phyloP scores from a whole-genome alignment of 2,888 invertebrate species.

The Cyaniris semiargus region DNA sequence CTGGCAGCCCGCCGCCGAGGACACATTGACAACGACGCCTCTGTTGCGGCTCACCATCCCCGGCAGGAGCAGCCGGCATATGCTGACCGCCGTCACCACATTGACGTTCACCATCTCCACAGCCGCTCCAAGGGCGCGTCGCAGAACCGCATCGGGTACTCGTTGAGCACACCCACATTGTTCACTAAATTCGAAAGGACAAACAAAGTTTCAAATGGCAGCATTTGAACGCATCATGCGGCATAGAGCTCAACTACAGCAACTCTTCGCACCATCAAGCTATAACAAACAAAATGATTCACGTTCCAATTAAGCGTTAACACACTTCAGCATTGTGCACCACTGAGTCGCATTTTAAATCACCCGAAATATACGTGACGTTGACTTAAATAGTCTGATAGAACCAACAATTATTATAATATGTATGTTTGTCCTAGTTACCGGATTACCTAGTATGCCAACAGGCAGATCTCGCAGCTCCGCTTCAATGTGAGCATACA shows the following conservation, averaged over 20 bases:
- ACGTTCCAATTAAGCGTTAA: no score
- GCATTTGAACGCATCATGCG: conserved; percentile 81
- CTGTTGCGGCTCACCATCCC: conserved; percentile 86
- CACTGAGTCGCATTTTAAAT: no score
- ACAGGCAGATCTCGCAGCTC: background rate
- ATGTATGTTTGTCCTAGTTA: conserved; percentile 55
- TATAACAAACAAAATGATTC: no score
- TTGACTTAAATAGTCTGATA: no score
- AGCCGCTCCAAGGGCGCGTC: background rate
- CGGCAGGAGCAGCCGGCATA: conserved; percentile 88
- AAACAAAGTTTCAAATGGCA: conserved; percentile 81
- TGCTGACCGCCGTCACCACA: conserved; percentile 89
- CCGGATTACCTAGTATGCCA: background rate
- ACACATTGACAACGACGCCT: conserved; percentile 89
- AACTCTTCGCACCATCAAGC: no score
- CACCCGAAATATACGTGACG: no score
- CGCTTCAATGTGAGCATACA: background rate
- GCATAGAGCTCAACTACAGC: conserved; percentile 88
- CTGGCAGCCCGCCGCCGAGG: background rate
- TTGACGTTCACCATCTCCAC: conserved; percentile 92
- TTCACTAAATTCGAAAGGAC: background rate
- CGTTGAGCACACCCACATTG: background rate
- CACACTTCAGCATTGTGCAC: no score
- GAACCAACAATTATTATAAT: no score
- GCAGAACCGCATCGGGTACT: conserved; percentile 1